Evolutionary conservation across 2,888 invertebrate genomes (phyloP), one percentile per base, ranked within the genome.

Genomic region (Dugesia japonica): DNA sequence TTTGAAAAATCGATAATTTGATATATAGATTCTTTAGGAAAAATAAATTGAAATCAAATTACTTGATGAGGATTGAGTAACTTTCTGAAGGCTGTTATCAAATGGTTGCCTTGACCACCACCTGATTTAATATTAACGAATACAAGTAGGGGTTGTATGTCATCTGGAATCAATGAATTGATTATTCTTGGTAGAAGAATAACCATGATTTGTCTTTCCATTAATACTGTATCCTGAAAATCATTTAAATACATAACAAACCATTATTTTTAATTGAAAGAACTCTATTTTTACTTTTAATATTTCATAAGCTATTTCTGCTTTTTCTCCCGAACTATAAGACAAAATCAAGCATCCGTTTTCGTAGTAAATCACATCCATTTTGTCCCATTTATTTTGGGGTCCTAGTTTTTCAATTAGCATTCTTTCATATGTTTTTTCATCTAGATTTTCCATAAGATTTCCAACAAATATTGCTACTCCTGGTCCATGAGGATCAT

Each of bases 41-140:
- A n/a, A n/a, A n/a, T n/a, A n/a, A n/a, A n/a, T n/a, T n/a, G n/a
- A n/a, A n/a, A n/a, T n/a, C n/a, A n/a, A n/a, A n/a, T 56, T 56
- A 56, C 56, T 88, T 99, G 98, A 87, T 97, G 98, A 77, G 98
- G 98, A 87, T 99, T 99, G 82, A 99, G 89, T 81, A 99, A 89
- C 87, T 97, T 95, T 81, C 98, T 89, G 88, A 98, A 99, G 86
- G 94, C 94, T 80, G 94, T 92, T 85, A 99, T 95, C 82, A 99
- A 89, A 86, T 97, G 95, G 82, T 92, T 88, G 75, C 98, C 98
- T 87, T 99, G 98, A 84, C 98, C 97, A 79, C 98, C 98, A 80
- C 98, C 98, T 79, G 94, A 94, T 87, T 98, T 99, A 78, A 98
- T 97, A 86, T 99, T 99, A 79, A 99, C 98, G 86, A 99, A 94